A percentile compares a stretch with the other conserved stretches of the same genome.
phyloP scores from a whole-genome alignment of 53 echinoderm and acorn worm genomes.

The Holothuria scabra region DNA sequence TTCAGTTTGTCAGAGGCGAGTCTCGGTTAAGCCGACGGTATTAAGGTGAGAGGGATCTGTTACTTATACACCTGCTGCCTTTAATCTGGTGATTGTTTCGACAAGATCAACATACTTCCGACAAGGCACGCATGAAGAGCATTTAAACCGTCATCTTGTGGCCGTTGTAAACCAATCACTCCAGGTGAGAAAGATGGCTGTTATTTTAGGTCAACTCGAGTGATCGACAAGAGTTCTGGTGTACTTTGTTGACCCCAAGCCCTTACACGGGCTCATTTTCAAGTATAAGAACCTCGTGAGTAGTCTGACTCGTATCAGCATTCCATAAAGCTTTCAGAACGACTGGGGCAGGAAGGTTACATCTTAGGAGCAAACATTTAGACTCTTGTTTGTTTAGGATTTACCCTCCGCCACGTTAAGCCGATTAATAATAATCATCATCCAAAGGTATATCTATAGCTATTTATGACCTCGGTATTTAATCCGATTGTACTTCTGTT shows the following conservation, averaged over 20 bases:
- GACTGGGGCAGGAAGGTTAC: no score
- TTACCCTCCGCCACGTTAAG: no score
- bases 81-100: conserved; percentile 30
- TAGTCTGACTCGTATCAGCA: no score
- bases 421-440: no score
- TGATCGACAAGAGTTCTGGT: not conserved
- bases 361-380: no score
- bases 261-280: not conserved
- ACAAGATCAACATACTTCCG: conserved; percentile 46
- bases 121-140: conserved; percentile 7
- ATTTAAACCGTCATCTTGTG: conserved; percentile 20
- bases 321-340: no score
- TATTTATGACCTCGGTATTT: no score
- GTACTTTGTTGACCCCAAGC: conserved; percentile 5
- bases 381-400: no score
- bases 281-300: no score
- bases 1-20: conserved; percentile 13
- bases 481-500: no score
- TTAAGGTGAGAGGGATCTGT: conserved; percentile 17
- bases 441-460: no score
- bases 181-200: conserved; percentile 16
- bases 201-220: conserved; percentile 17
- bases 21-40: conserved; percentile 3
- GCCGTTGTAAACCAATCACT: not conserved
- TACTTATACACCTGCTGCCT: conserved; percentile 33